Percentiles rank a stretch among this genome's conserved stretches.
These are phyloP conservation scores for Ophioninae sp. DNA, from an alignment of 2,888 invertebrate genomes.

Conservation along the genomic window DNA sequence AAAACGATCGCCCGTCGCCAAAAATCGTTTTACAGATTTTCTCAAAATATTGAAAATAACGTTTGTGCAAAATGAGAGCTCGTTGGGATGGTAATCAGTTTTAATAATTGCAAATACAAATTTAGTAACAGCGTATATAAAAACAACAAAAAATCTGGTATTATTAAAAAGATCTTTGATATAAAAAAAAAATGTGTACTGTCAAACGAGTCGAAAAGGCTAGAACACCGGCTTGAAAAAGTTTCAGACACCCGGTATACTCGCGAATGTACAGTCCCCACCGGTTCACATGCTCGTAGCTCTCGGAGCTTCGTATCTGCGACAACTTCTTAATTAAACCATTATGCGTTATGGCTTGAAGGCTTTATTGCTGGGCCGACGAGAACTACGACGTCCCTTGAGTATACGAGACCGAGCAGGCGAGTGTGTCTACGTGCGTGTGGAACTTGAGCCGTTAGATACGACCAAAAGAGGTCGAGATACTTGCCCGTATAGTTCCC, in stretches of 20 bases:
- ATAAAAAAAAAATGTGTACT: background rate
- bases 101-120: too few species aligned
- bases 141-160: too few species aligned
- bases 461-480: background rate
- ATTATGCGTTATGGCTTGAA: constrained; percentile 76
- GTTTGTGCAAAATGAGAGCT: too few species aligned
- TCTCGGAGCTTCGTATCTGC: constrained; percentile 58
- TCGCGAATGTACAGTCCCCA: background rate
- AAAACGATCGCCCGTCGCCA: too few species aligned
- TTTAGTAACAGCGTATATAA: too few species aligned
- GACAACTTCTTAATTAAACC: constrained; percentile 79
- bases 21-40: too few species aligned
- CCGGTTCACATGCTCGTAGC: constrained; percentile 9
- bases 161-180: background rate
- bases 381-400: constrained; percentile 56
- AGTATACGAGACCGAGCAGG: constrained; percentile 59
- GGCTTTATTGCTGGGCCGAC: constrained; percentile 74
- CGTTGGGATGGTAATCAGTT: too few species aligned
- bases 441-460: background rate
- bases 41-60: too few species aligned
- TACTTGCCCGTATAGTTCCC: constrained; percentile 4
- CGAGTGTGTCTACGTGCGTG: background rate
- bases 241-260: constrained; percentile 10
- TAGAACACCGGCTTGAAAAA: too few species aligned
- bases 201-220: background rate